These are phyloP conservation scores for Drosophila navojoa DNA, from an alignment of 1,140 invertebrate species.

Conservation along the genomic window DNA sequence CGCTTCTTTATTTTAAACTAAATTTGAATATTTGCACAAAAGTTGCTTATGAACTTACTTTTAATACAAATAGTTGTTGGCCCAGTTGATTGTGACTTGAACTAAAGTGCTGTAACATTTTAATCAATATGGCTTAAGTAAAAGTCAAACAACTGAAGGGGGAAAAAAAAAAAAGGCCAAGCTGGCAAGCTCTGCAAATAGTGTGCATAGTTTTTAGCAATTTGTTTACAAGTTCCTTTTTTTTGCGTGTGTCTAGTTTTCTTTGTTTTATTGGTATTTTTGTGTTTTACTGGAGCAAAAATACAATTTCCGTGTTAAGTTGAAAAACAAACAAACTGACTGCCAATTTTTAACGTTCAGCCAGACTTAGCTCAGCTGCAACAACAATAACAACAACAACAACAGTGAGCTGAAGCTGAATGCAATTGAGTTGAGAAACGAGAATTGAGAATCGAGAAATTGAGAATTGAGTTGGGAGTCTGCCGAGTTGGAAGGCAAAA, in stretches of 20 bases:
- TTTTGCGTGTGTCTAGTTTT: neutral
- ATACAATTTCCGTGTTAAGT: constrained; percentile 80
- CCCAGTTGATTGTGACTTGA: neutral
- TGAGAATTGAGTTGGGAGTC: constrained; percentile 1
- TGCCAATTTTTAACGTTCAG: constrained; percentile 79
- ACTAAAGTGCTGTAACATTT: constrained; percentile 9
- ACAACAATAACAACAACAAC: neutral
- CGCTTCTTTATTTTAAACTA: constrained; percentile 4
- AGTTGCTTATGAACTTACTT: neutral
- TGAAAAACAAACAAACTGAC: constrained; percentile 77
- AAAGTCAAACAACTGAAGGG: constrained; percentile 3
- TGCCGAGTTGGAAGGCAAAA: constrained; percentile 50
- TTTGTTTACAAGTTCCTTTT: constrained; percentile 61
- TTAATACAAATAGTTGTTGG: neutral
- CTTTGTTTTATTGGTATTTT: constrained; percentile 14
- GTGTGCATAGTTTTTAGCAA: constrained; percentile 49
- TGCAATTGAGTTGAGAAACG: constrained; percentile 36
- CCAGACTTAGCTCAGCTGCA: constrained; percentile 52
- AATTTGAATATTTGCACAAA: constrained; percentile 7
- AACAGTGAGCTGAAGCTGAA: constrained; percentile 13
- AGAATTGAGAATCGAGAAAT: constrained; percentile 25
- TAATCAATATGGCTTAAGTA: constrained; percentile 9
- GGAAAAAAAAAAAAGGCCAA: constrained; percentile 1
- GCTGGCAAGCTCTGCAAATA: constrained; percentile 32
- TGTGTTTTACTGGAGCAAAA: constrained; percentile 44